Conservation (phyloP, 2,113 vertebrate species). For the Microcebus jonahi region DNA sequence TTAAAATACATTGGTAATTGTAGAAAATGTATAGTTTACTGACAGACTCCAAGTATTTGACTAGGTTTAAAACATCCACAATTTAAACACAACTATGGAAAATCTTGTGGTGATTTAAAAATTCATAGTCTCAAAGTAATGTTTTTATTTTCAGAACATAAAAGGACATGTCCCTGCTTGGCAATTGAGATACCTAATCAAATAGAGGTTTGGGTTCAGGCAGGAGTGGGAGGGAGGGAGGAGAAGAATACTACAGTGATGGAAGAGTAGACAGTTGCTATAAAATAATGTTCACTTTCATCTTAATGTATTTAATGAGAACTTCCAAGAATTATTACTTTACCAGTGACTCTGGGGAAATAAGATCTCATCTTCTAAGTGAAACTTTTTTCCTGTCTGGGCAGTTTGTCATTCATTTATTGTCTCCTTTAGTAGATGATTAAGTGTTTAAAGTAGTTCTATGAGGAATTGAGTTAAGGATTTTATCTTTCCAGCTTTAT, state of each 20-base stretch:
- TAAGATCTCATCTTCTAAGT: constrained; percentile 16
- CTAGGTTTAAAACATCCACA: constrained; percentile 38
- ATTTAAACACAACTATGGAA: constrained; percentile 33
- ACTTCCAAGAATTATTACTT: constrained; percentile 51
- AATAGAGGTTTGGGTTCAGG: background rate
- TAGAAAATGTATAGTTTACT: constrained; percentile 32
- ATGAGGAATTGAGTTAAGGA: background rate
- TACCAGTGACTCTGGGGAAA: background rate
- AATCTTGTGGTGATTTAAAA: constrained; percentile 53
- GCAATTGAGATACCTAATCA: background rate
- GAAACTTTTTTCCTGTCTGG: background rate
- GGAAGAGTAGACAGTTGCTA: background rate
- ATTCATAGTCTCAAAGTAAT: constrained; percentile 40
- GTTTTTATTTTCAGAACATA: constrained; percentile 13
- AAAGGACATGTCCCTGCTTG: background rate
- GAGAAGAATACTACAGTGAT: background rate
- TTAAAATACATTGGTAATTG: constrained; percentile 36
- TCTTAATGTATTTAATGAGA: constrained; percentile 8
- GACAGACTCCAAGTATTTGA: constrained; percentile 48
- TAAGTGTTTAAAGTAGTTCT: background rate
- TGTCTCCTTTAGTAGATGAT: background rate
- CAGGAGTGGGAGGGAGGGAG: background rate
- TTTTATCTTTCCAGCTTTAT: background rate
- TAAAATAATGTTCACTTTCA: constrained; percentile 13
- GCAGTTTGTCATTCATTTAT: constrained; percentile 38